phyloP scores from a whole-genome alignment of 2,888 invertebrate genomes.

The Melinopterus prodromus region DNA sequence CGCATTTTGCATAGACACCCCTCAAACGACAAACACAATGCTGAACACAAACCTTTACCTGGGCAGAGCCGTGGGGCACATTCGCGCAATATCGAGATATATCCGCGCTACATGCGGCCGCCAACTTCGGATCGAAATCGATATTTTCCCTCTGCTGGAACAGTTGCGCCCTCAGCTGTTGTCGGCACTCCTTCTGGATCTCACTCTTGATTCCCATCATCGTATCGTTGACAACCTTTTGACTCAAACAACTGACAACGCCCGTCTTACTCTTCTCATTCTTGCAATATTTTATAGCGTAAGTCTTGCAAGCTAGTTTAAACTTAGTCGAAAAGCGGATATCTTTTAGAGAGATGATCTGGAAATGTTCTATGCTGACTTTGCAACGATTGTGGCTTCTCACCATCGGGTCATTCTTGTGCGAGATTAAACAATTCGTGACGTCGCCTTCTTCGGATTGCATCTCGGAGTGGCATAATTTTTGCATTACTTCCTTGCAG shows the following conservation, averaged over 20 bases:
- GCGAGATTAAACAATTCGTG: slow-evolving; percentile 92
- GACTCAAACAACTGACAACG: slow-evolving; percentile 88
- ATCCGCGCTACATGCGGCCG: slow-evolving; percentile 82
- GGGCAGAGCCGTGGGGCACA: slow-evolving; percentile 71
- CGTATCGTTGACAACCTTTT: slow-evolving; percentile 89
- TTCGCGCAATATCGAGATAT: slow-evolving; percentile 76
- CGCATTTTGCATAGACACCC: background rate
- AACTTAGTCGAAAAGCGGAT: slow-evolving; percentile 95
- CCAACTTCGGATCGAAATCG: slow-evolving; percentile 84
- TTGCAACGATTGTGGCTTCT: slow-evolving; percentile 84
- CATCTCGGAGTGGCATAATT: slow-evolving; percentile 74
- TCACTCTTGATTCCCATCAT: slow-evolving; percentile 78
- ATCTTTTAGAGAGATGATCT: slow-evolving; percentile 91
- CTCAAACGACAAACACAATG: slow-evolving; percentile 8
- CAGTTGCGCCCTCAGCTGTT: slow-evolving; percentile 89
- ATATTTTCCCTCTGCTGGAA: slow-evolving; percentile 92
- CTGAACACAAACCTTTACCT: slow-evolving; percentile 55
- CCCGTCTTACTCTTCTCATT: slow-evolving; percentile 79
- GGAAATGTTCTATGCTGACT: slow-evolving; percentile 96
- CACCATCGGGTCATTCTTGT: slow-evolving; percentile 88
- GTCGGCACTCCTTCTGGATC: slow-evolving; percentile 87
- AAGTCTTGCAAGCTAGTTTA: slow-evolving; percentile 89
- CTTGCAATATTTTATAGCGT: slow-evolving; percentile 74
- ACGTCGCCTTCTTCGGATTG: slow-evolving; percentile 86
- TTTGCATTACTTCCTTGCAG: slow-evolving; percentile 82